These are phyloP conservation scores for Hiodon alosoides DNA, from an alignment of 2,113 vertebrate genomes.

Conservation along the genomic window DNA sequence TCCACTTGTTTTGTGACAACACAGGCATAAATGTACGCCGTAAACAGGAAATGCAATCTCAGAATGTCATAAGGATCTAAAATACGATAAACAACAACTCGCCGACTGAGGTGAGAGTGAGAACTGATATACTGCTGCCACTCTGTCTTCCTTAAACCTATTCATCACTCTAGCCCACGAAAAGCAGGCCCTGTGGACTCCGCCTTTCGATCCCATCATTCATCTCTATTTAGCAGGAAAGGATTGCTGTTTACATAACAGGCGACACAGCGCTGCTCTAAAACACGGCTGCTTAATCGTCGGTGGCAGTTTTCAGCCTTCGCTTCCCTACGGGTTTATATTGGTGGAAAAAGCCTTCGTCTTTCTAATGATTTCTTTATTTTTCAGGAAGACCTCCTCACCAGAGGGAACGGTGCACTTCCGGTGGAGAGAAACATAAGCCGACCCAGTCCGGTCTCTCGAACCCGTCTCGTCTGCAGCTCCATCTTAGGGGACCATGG, in stretches of 20 bases:
- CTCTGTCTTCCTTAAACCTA: background rate
- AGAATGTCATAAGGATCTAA: too few species aligned
- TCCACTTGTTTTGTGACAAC: too few species aligned
- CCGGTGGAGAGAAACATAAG: conserved; percentile 63
- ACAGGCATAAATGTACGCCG: too few species aligned
- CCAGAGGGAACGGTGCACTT: conserved; percentile 68
- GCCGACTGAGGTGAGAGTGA: too few species aligned
- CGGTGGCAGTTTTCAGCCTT: conserved; percentile 58
- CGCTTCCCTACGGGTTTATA: conserved; percentile 42
- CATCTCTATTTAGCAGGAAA: background rate
- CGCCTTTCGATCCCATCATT: background rate
- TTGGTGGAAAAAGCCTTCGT: conserved; percentile 63
- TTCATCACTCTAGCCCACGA: conserved; percentile 2
- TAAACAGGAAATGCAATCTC: too few species aligned
- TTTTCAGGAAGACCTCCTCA: conserved; percentile 74
- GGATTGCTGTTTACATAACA: conserved; percentile 42
- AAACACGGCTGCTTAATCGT: conserved; percentile 47
- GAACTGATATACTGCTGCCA: background rate
- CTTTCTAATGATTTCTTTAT: conserved; percentile 78
- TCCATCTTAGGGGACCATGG: conserved; percentile 62
- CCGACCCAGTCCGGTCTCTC: conserved; percentile 45
- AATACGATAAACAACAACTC: too few species aligned
- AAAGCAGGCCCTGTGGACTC: conserved; percentile 6
- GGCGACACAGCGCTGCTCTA: conserved; percentile 41
- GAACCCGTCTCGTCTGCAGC: conserved; percentile 59